Evolutionary conservation across 2,888 invertebrate species (phyloP), one percentile per base, ranked within the genome.

Genomic region (Amphipyra tragopoginis): DNA sequence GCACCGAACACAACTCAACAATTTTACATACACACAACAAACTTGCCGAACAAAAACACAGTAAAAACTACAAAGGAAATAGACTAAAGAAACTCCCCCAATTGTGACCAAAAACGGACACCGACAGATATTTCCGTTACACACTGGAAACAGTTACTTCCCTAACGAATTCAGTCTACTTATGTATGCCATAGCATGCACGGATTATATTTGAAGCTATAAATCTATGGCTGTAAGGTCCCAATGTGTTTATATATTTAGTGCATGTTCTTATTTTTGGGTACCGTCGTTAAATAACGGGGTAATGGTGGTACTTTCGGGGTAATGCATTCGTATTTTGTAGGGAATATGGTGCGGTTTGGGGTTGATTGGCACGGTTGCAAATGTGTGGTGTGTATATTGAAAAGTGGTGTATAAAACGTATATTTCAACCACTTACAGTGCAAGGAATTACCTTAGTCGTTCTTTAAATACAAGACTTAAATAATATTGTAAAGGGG

Each of bases 81-180:
- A 15, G 39, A 66, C 55, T 15, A 49, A 53, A 56, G 15, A 44
- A 56, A 55, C 42, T 44, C 57, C 57, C n/a, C 55, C 61, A 72
- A 77, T 75, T 61, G 45, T 13, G 47, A 50, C 60, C 48, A 38
- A 65, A 73, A 66, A 80, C 65, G 47, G 64, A 71, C 75, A 48
- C 69, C 60, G 78, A 76, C 66, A 72, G 79, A 80, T 77, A 81
- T 82, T 86, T 87, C 83, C 85, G 80, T 55, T 49, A 67, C 15
- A 69, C 55, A 66, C 59, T 76, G 63, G 66, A 71, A 77, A 77
- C 75, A 50, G 75, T 58, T 57, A 84, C 76, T 87, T 85, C 85
- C 82, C 75, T 86, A 87, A 87, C 86, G 82, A 86, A 90, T 87
- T 86, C 87, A 80, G 33, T 71, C 85, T 81, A 80, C 83, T 88